Conservation (phyloP, 1,140 invertebrate species). For the Luehdorfia chinensis region DNA sequence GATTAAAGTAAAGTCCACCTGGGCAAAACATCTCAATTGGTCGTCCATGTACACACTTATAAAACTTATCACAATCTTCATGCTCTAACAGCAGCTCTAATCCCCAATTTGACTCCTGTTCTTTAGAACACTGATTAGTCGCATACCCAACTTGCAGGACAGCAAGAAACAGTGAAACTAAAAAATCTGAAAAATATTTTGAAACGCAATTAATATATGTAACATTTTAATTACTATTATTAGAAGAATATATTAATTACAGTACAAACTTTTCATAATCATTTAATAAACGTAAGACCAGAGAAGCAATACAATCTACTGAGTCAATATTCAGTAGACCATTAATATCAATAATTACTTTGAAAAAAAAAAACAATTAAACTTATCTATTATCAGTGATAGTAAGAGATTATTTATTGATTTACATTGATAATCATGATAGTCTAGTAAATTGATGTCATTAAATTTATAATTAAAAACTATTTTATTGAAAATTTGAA, state of each 20-base stretch:
- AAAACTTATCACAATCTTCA: conserved; percentile 9
- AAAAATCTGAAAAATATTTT: conserved; percentile 2
- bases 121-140: conserved; percentile 1
- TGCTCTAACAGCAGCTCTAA: background rate
- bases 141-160: background rate
- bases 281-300: too few relatives aligned
- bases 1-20: conserved; percentile 12
- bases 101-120: background rate
- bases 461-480: too few relatives aligned
- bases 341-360: background rate
- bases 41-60: conserved; percentile 1
- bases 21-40: background rate
- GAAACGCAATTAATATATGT: background rate
- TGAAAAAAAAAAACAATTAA: background rate
- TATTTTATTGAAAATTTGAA: too few relatives aligned
- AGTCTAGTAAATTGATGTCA: too few relatives aligned
- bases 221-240: too few relatives aligned
- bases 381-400: conserved; percentile 9
- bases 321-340: too few relatives aligned
- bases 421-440: conserved; percentile 5
- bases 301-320: too few relatives aligned
- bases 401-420: too few relatives aligned
- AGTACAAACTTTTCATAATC: too few relatives aligned
- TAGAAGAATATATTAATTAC: too few relatives aligned
- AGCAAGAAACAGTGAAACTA: background rate